Evolutionary conservation across 2,797 vertebrate species (phyloP).

Genomic region (Mormyrus proboscirostris): DNA sequence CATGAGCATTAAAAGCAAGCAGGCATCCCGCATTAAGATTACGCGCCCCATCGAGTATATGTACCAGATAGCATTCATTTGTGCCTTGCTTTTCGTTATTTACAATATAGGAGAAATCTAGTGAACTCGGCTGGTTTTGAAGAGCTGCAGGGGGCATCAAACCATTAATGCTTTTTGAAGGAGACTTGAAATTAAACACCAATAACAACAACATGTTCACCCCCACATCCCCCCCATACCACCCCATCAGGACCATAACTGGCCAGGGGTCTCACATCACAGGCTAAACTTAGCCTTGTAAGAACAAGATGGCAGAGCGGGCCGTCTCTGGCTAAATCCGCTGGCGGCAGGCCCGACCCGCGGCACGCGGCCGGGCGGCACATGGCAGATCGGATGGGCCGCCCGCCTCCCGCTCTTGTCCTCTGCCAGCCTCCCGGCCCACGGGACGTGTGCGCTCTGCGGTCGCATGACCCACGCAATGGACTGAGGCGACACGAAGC

Average conservation of each 20-base stretch:
- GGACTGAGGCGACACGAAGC: not conserved
- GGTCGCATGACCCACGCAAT: not conserved
- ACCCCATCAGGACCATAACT: not conserved
- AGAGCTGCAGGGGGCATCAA: not conserved
- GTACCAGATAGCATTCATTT: not conserved
- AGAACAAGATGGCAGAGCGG: not conserved
- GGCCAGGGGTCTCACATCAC: not conserved
- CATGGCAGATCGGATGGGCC: not conserved
- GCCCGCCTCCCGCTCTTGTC: not conserved
- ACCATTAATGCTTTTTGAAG: not conserved
- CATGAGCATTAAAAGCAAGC: constrained; percentile 6
- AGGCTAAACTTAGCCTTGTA: not conserved
- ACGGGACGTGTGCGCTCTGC: not conserved
- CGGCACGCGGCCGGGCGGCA: not conserved
- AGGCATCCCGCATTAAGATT: not conserved
- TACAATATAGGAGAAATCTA: not conserved
- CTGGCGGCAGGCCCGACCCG: not conserved
- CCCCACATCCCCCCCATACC: not conserved
- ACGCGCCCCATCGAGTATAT: not conserved
- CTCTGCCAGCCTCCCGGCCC: not conserved
- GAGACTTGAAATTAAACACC: not conserved
- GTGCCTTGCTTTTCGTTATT: not conserved
- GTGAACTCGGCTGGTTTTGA: not conserved
- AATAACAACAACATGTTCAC: not conserved
- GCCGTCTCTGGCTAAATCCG: not conserved